Base-by-base conservation (phyloP, 2,888 invertebrate species). In the Scotopteryx bipunctaria region DNA sequence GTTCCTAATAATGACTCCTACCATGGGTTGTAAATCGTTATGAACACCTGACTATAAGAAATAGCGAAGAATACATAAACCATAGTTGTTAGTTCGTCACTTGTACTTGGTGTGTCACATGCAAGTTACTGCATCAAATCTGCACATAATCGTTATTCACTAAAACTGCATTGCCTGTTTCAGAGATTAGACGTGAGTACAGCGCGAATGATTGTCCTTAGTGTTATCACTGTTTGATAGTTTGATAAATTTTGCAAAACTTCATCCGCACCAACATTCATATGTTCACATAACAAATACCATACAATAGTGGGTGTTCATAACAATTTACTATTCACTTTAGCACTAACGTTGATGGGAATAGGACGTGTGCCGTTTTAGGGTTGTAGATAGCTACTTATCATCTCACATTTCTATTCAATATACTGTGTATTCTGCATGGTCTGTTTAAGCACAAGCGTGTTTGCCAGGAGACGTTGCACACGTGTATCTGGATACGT, bases 111-210 rank as follows among this genome's bases (percentile, higher is more conserved):
- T 42, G 4, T 51, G 33, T 29, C 40, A 55, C 48, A 29, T 44
- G 35, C 47, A 42, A 41, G 11, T 42, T 16, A 31, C 41, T 27
- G 31, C 31, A 43, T 35, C 19, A 23, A 19, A 27, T 23, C 11
- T 11, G 40, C 52, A 48, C 43, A 35, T 38, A 21, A 19, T 35
- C 38, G 62, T 66, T 59, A 64, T 69, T 76, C 69, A 83, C 77
- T 82, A 82, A 82, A 82, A 67, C 69, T 74, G 64, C 73, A 76
- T 89, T 89, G 78, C 86, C 86, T 89, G 85, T 90, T 90, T 90
- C 89, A 90, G 89, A 87, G 82, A 88, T 81, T 90, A 86, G 88
- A 90, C 87, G 89, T 90, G 86, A 90, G 89, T 90, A 90, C 82
- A 77, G 78, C 74, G 76, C 73, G 82, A 78, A 83, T 86, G 87